These are phyloP conservation scores for Adelognathus sp. DNA, from an alignment of 2,888 invertebrate species.

Conservation along the genomic window DNA sequence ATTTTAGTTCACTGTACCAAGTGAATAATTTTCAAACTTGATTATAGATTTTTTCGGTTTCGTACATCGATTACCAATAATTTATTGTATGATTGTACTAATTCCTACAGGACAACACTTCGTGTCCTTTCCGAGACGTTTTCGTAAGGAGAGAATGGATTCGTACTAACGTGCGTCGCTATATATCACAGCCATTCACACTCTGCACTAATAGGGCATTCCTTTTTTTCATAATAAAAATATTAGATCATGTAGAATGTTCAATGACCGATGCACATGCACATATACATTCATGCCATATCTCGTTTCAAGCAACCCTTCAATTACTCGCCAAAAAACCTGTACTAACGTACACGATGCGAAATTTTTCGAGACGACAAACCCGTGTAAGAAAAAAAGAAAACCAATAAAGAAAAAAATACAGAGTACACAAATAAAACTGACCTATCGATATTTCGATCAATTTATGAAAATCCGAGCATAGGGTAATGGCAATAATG, in stretches of 20 bases:
- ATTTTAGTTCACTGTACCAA: no score
- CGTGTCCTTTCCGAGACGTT: neutral
- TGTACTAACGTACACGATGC: neutral
- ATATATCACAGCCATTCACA: slow-evolving; percentile 37
- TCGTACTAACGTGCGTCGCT: slow-evolving; percentile 16
- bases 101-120: neutral
- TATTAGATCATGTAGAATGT: slow-evolving; percentile 31
- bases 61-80: neutral
- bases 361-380: neutral
- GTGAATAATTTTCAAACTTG: no score
- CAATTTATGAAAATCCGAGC: slow-evolving; percentile 70
- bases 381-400: slow-evolving; percentile 7
- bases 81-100: neutral
- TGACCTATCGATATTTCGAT: slow-evolving; percentile 68
- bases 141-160: neutral
- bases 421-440: slow-evolving; percentile 38
- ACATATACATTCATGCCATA: slow-evolving; percentile 66
- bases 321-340: slow-evolving; percentile 41
- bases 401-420: slow-evolving; percentile 44
- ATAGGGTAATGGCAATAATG: slow-evolving; percentile 71
- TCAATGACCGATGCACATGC: slow-evolving; percentile 66
- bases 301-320: slow-evolving; percentile 63
- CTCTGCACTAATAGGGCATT: slow-evolving; percentile 41
- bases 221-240: slow-evolving; percentile 23
- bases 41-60: no score